phyloP scores from a whole-genome alignment of 2,888 invertebrate species.

The Coleophora deauratella region DNA sequence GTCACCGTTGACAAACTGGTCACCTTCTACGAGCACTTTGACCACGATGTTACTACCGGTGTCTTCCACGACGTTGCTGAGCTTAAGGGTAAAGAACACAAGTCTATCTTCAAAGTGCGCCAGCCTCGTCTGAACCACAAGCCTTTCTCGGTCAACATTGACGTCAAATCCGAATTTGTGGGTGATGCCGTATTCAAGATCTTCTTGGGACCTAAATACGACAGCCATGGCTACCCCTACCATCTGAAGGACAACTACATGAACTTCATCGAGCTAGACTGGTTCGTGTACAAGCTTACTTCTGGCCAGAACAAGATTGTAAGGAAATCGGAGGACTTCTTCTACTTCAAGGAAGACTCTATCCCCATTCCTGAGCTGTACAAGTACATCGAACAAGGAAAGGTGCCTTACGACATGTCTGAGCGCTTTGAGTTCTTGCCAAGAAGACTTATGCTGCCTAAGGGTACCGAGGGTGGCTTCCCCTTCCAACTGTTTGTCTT shows the following conservation, averaged over 20 bases:
- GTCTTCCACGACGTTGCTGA: slow-evolving; percentile 39
- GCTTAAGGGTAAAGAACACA: slow-evolving; percentile 30
- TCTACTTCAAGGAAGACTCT: slow-evolving; percentile 76
- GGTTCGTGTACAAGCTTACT: slow-evolving; percentile 67
- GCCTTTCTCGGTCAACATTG: slow-evolving; percentile 60
- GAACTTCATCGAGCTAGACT: slow-evolving; percentile 22
- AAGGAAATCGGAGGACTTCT: slow-evolving; percentile 78
- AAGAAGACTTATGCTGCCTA: slow-evolving; percentile 78
- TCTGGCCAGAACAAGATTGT: slow-evolving; percentile 78
- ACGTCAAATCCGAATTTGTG: slow-evolving; percentile 50
- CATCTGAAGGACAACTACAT: slow-evolving; percentile 71
- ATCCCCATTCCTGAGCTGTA: slow-evolving; percentile 75
- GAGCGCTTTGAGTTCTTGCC: slow-evolving; percentile 74
- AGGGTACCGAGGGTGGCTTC: slow-evolving; percentile 77
- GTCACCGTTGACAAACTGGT: slow-evolving; percentile 69
- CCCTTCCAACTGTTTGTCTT: slow-evolving; percentile 75
- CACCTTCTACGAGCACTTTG: slow-evolving; percentile 74
- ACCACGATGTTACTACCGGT: slow-evolving; percentile 77
- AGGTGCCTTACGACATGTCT: slow-evolving; percentile 68
- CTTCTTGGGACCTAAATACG: slow-evolving; percentile 76
- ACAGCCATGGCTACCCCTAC: slow-evolving; percentile 61
- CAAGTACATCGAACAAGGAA: slow-evolving; percentile 68
- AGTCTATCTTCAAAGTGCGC: slow-evolving; percentile 44
- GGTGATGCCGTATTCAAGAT: slow-evolving; percentile 68
- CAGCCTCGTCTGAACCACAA: slow-evolving; percentile 60